These are phyloP conservation scores for Brachionichthys hirsutus DNA, from an alignment of 2,113 vertebrate genomes.

Conservation along the genomic window DNA sequence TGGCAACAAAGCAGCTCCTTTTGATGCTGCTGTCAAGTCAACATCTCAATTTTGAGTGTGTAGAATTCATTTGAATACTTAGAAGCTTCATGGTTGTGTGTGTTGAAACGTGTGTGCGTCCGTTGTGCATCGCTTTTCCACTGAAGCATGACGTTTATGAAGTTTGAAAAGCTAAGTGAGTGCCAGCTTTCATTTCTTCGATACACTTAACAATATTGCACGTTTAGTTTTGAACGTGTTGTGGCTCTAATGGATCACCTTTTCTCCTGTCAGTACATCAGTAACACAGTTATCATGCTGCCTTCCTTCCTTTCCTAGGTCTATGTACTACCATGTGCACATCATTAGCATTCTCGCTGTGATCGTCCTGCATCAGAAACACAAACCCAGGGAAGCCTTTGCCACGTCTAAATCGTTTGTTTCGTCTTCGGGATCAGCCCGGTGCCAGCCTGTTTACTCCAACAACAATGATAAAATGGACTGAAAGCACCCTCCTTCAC, in stretches of 20 bases:
- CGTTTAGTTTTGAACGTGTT: background rate
- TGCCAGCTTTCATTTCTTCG: background rate
- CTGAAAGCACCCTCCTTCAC: slow-evolving; percentile 47
- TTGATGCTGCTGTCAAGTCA: background rate
- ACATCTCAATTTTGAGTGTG: too few species aligned
- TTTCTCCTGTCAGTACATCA: background rate
- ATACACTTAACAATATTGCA: background rate
- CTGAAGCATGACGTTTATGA: background rate
- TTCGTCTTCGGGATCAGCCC: slow-evolving; percentile 25
- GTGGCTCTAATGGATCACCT: background rate
- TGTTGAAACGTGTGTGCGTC: background rate
- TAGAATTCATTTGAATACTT: too few species aligned
- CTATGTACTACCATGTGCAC: slow-evolving; percentile 93
- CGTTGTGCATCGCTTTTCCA: background rate
- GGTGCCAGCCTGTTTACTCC: slow-evolving; percentile 58
- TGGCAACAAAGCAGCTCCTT: background rate
- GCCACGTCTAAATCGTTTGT: slow-evolving; percentile 11
- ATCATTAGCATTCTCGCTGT: slow-evolving; percentile 86
- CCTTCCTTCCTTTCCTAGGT: slow-evolving; percentile 76
- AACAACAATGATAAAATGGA: slow-evolving; percentile 77
- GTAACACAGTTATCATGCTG: background rate
- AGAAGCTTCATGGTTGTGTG: too few species aligned
- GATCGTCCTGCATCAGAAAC: slow-evolving; percentile 74
- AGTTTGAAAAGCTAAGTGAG: background rate
- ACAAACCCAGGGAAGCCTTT: slow-evolving; percentile 50